Percentiles rank a stretch among this genome's conserved stretches.
These are phyloP conservation scores for Dinomys branickii DNA, from an alignment of 2,113 vertebrate genomes.

Conservation along the genomic window DNA sequence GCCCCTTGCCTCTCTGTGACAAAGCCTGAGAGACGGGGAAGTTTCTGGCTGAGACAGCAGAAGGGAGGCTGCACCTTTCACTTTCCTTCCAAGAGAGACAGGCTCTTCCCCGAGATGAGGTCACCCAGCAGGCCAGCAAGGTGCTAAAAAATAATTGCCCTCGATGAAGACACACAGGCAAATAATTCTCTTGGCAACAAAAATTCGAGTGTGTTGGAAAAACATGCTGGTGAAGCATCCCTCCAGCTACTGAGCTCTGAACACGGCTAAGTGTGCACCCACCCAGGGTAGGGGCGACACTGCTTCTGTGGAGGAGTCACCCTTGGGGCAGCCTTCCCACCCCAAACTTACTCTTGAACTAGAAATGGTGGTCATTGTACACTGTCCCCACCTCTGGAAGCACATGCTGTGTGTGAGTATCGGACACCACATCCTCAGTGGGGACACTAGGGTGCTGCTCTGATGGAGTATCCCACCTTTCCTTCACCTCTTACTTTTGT, in stretches of 20 bases:
- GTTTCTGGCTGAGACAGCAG: background rate
- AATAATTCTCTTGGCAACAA: slow-evolving; percentile 62
- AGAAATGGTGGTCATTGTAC: background rate
- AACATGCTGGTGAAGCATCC: background rate
- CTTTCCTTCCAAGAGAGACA: background rate
- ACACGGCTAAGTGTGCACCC: background rate
- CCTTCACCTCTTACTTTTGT: background rate
- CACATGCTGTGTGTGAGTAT: rapidly evolving
- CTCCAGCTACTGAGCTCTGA: background rate
- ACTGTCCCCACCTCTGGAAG: rapidly evolving
- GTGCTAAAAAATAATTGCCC: slow-evolving; percentile 77
- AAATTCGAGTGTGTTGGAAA: slow-evolving; percentile 43
- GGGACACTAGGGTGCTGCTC: background rate
- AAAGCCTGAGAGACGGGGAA: background rate
- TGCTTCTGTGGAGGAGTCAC: background rate
- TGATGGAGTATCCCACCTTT: rapidly evolving
- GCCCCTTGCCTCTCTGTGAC: background rate
- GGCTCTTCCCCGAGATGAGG: slow-evolving; percentile 47
- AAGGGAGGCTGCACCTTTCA: background rate
- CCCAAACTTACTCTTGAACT: background rate
- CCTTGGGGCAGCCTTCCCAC: background rate
- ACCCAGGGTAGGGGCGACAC: background rate
- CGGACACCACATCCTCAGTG: background rate
- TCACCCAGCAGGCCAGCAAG: slow-evolving; percentile 67
- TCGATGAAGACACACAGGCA: slow-evolving; percentile 70